Evolutionary conservation across 2,888 invertebrate genomes (phyloP), one percentile per base, ranked within the genome.

Genomic region (Synanthedon tipuliformis): DNA sequence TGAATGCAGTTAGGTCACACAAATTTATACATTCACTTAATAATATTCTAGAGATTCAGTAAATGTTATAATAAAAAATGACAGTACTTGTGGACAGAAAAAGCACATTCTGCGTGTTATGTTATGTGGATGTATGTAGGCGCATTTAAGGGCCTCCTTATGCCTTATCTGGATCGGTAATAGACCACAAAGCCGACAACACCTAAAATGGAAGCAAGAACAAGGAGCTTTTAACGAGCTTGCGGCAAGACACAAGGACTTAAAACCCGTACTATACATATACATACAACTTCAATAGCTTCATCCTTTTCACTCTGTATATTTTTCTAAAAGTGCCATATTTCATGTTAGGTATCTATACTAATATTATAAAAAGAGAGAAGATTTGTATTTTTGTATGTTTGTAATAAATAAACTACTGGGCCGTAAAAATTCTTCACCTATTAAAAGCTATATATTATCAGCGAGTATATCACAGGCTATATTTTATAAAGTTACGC

Each of bases 171-270:
- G 75, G 77, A 53, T 51, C 52, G 54, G 53, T 60, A 67, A 61
- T 65, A 65, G 59, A 68, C 56, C 63, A 63, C 69, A 68, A 75
- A 67, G 66, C 72, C 73, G 69, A 63, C 69, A 59, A 54, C 56
- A 58, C 75, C 75, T 71, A 69, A 81, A 73, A 81, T 70, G 79
- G 81, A 66, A 64, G 61, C 65, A 65, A 69, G 64, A 63, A 60
- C 65, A 65, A 69, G 23, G 64, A 63, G 63, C 67, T 72, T 66
- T 68, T 78, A 82, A 79, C 76, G 76, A 81, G 69, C 68, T 55
- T 58, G 62, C 61, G 65, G 65, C 65, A 63, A 61, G 59, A 53
- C 64, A 61, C 15, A 45, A 67, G 68, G 65, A 66, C 63, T 63
- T 61, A 63, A 53, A 62, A 58, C 64, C 58, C 61, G 65, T 63